These are phyloP conservation scores for Xestia ashworthii DNA, from an alignment of 2,888 invertebrate genomes.

Conservation along the genomic window DNA sequence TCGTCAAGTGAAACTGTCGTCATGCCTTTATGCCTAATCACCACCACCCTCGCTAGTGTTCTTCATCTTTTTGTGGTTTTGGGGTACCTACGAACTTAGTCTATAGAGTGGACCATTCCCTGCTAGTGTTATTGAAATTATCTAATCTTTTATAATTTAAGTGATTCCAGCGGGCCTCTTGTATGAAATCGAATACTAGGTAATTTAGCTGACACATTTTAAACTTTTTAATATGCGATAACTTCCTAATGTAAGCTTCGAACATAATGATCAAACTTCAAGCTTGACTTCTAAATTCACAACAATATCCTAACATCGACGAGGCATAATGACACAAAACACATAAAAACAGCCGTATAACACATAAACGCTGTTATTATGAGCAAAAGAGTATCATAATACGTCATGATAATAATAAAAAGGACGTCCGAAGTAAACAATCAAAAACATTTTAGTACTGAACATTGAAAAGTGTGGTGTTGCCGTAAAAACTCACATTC, in stretches of 20 bases:
- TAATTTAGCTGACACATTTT: background rate
- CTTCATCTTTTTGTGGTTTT: too few species aligned
- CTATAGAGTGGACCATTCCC: too few species aligned
- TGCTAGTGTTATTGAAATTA: background rate
- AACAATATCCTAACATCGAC: slow-evolving; percentile 16
- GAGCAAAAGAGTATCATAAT: slow-evolving; percentile 40
- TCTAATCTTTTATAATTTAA: background rate
- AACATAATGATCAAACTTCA: slow-evolving; percentile 31
- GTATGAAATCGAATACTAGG: background rate
- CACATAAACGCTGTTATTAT: slow-evolving; percentile 53
- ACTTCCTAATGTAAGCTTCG: background rate
- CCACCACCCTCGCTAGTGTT: too few species aligned
- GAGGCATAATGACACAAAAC: slow-evolving; percentile 32
- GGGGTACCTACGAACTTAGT: too few species aligned
- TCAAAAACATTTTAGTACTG: slow-evolving; percentile 82
- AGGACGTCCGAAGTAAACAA: slow-evolving; percentile 67
- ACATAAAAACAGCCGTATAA: slow-evolving; percentile 47
- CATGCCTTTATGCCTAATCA: too few species aligned
- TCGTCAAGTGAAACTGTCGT: too few species aligned
- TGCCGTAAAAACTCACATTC: slow-evolving; percentile 82
- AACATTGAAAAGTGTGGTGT: slow-evolving; percentile 80
- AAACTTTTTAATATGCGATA: background rate
- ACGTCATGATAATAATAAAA: slow-evolving; percentile 68
- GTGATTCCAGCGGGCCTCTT: background rate
- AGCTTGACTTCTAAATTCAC: slow-evolving; percentile 19